Evolutionary conservation across 2,797 vertebrate species (phyloP), one percentile per base, ranked within the genome.

Genomic region (Parotocinclus haroldoi): DNA sequence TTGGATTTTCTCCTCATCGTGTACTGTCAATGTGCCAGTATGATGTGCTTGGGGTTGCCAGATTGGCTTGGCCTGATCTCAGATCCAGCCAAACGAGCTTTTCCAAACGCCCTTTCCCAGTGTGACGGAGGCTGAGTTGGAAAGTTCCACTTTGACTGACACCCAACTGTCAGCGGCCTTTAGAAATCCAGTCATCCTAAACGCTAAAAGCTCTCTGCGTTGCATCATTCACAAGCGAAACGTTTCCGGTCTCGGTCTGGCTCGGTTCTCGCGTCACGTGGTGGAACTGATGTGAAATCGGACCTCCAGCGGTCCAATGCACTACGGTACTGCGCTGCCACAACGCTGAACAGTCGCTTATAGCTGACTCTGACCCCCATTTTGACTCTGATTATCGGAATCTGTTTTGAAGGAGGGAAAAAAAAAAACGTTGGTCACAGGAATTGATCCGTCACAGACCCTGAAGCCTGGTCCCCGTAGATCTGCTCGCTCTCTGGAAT

Each of bases 301-400:
- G 19, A 11, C 9, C 58, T 81, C 73, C 81, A 83, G 82, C 72
- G 77, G 75, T 76, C 83, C 80, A 83, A 13, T 71, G 63, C 77
- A 81, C 79, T 77, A 77, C 80, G 42, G 18, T 82, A 86, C 85
- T 66, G 49, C 1, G 59, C 66, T 73, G 70, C 82, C 82, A 74
- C 69, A 85, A 86, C 77, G 76, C 82, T 82, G 66, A 77, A 66
- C 78, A 78, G 85, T 86, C 86, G 83, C 80, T n/a, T 84, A 75
- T 82, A 77, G 83, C 66, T 80, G 71, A 68, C 27, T 58, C 69
- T 51, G 50, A 48, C 56, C 57, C 58, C 56, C 58, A 62, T 58
- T 58, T 69, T 51, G 50, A 48, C 56, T 53, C 58, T 62, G 67
- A 62, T 58, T 42, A 14, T 50, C 14, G 13, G 48, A 50, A 51